Percentiles rank a stretch among this genome's conserved stretches.
Evolutionary conservation across 2,888 invertebrate species (phyloP).

Genomic region (Lasioglossum leucozonium): DNA sequence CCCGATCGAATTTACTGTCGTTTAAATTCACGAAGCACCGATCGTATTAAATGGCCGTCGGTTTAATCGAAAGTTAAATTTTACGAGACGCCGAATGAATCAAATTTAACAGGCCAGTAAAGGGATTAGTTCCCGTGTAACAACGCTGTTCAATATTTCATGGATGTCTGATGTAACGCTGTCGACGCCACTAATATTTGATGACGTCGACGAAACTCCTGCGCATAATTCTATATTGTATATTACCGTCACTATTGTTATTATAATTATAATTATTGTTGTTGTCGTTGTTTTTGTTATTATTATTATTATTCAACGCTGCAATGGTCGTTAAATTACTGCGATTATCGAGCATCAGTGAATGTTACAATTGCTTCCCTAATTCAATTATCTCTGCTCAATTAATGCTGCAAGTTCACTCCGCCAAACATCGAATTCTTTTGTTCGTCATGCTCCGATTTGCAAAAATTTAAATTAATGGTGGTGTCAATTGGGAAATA

Average conservation of each 20-base stretch:
- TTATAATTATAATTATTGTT: not conserved
- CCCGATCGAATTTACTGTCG: slow-evolving; percentile 34
- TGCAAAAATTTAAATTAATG: not conserved
- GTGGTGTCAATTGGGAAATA: not conserved
- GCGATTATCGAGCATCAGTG: not conserved
- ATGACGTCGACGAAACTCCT: slow-evolving; percentile 16
- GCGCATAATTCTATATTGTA: not conserved
- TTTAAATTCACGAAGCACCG: slow-evolving; percentile 45
- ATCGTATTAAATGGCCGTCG: slow-evolving; percentile 39
- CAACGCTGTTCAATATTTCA: slow-evolving; percentile 45
- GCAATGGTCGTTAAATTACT: slow-evolving; percentile 2
- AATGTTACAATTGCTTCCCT: not conserved
- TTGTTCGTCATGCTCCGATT: not conserved
- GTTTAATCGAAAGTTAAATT: slow-evolving; percentile 59
- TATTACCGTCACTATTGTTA: not conserved
- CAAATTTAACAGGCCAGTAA: slow-evolving; percentile 43
- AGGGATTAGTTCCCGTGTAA: slow-evolving; percentile 40
- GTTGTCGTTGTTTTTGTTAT: not conserved
- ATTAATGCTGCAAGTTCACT: not conserved
- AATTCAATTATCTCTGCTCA: not conserved
- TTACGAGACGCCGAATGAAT: slow-evolving; percentile 55
- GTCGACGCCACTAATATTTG: slow-evolving; percentile 21
- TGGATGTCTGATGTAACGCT: slow-evolving; percentile 40
- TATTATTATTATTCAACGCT: not conserved
- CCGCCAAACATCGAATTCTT: not conserved